Base-by-base conservation (phyloP, 2,113 vertebrate genomes). In the Anarrhichthys ocellatus region DNA sequence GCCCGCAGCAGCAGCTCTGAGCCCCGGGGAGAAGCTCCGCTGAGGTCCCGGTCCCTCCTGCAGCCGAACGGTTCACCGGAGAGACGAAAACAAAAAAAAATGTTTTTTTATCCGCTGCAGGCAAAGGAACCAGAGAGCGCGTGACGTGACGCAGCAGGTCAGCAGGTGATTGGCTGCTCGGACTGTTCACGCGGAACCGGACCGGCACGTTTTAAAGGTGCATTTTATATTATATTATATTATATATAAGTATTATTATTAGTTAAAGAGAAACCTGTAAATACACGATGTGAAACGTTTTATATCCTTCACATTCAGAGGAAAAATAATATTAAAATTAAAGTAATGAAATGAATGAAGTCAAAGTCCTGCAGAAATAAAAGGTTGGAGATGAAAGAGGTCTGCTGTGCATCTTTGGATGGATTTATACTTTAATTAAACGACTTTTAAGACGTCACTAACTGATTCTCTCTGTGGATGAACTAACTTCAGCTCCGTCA, bases 141-240 rank as follows among this genome's bases (percentile, higher is more conserved):
- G 64, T 42, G 71, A 82, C 72, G 88, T 68, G 52, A 59, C 0
- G 68, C 56, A 4, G 79, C 79, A 73, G 85, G 82, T 80, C 85
- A 80, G 85, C 88, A 87, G 73, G 79, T 87, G 88, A 89, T 85
- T 85, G 85, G 88, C 81, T 87, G 59, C 66, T 76, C 82, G 71
- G 72, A 34, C 80, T 80, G 62, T 84, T 69, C 4, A 10, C 3
- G 24, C 24, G 27, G 9, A 58, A 27, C 54, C n/a, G 10, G 24
- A 27, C 9, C 46, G 17, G 17, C 64, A 9, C 1, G 10, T 8
- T 46, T 17, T 9, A 29, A 50, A 70, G 18, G 46, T 36, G 29
- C 24, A 9, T 40, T 59, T 29, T 58, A 52, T 27, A 17, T 9
- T 9, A 42, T 10, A 10, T 10, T 42, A 42, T 42, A 9, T 34